Evolutionary conservation across 2,888 invertebrate species (phyloP).

Genomic region (Heliconius aoede): DNA sequence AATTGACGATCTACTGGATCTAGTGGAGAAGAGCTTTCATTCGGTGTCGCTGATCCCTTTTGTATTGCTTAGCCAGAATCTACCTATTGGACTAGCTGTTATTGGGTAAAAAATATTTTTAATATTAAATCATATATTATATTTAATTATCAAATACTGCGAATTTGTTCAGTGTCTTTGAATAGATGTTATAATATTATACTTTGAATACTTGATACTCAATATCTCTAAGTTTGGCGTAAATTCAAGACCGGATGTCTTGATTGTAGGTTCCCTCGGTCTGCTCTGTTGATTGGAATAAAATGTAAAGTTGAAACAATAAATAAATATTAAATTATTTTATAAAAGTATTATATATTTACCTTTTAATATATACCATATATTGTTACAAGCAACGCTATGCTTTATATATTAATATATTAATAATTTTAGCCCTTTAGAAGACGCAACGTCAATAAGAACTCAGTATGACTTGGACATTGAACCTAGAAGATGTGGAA

Average conservation of each 20-base stretch:
- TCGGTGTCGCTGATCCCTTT: slow-evolving; percentile 58
- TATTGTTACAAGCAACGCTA: not conserved
- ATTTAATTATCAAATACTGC: too few relatives aligned
- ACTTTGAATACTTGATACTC: too few relatives aligned
- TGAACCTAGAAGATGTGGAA: slow-evolving; percentile 62
- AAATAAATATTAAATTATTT: too few relatives aligned
- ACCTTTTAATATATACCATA: not conserved
- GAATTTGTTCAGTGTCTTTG: too few relatives aligned
- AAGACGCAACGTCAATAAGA: slow-evolving; percentile 63
- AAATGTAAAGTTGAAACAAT: too few relatives aligned
- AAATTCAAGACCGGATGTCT: too few relatives aligned
- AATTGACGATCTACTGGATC: slow-evolving; percentile 54
- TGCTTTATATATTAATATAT: not conserved
- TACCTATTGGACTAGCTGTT: slow-evolving; percentile 75
- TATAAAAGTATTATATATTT: too few relatives aligned
- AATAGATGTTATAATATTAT: too few relatives aligned
- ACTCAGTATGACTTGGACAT: slow-evolving; percentile 68
- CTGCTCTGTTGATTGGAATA: too few relatives aligned
- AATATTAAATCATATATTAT: too few relatives aligned
- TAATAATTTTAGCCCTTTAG: slow-evolving; percentile 60
- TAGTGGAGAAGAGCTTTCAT: slow-evolving; percentile 59
- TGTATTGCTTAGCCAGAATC: slow-evolving; percentile 68
- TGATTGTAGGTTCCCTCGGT: too few relatives aligned
- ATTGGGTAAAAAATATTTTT: slow-evolving; percentile 65
- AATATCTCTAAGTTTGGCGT: too few relatives aligned